Conservation (phyloP, 2,113 vertebrate species). For the Pipra filicauda region DNA sequence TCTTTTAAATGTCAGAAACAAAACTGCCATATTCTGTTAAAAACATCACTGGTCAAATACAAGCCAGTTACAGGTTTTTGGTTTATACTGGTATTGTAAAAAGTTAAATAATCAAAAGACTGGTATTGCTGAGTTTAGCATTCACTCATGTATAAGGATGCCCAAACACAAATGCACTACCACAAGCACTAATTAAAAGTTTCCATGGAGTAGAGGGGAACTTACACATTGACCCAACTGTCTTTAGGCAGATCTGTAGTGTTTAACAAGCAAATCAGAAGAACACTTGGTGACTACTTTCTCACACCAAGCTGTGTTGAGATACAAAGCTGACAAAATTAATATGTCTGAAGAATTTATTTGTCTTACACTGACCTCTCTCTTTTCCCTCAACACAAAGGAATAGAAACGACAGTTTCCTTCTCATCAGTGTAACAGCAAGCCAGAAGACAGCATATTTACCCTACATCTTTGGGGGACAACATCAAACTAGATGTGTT, state of each 20-base stretch:
- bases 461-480: not conserved
- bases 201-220: not conserved
- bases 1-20: not conserved
- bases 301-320: not conserved
- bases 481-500: slow-evolving; percentile 25
- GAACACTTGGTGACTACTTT: not conserved
- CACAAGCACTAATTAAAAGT: not conserved
- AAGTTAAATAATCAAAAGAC: not conserved
- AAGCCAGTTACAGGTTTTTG: not conserved
- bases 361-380: not conserved
- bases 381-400: not conserved
- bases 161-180: not conserved
- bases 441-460: not conserved
- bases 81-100: not conserved
- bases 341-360: not conserved
- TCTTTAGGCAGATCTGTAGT: not conserved
- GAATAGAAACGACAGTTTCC: not conserved
- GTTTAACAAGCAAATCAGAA: not conserved
- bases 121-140: not conserved
- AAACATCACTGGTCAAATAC: not conserved
- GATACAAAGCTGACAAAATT: not conserved
- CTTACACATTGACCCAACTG: not conserved
- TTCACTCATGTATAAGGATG: not conserved
- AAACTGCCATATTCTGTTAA: not conserved
- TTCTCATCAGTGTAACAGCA: not conserved